Conservation (phyloP, 2,797 vertebrate genomes). For the Remorina albescens region DNA sequence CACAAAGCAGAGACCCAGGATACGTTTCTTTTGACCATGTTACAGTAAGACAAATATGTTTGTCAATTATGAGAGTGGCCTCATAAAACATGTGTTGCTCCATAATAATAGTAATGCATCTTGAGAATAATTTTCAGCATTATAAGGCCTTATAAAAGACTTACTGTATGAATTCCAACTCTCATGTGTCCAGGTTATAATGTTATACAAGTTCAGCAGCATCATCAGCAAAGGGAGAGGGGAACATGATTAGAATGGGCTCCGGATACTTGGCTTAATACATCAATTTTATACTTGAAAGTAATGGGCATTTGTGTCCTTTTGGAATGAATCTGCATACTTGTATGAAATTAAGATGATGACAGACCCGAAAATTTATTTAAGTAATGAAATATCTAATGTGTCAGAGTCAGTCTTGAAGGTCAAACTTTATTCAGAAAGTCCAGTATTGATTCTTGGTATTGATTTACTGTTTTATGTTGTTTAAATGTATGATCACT, state of each 20-base stretch:
- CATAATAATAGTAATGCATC: constrained; percentile 39
- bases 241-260: constrained; percentile 34
- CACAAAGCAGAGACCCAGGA: constrained; percentile 9
- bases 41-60: constrained; percentile 51
- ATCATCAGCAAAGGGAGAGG: constrained; percentile 21
- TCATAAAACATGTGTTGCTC: constrained; percentile 24
- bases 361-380: constrained; percentile 38
- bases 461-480: background rate
- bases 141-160: constrained; percentile 30
- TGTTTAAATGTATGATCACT: background rate
- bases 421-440: background rate
- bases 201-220: constrained; percentile 43
- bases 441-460: constrained; percentile 5
- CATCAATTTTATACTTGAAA: constrained; percentile 57
- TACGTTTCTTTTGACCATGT: constrained; percentile 32
- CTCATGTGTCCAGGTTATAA: constrained; percentile 22
- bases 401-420: constrained; percentile 9
- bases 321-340: constrained; percentile 60
- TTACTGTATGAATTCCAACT: constrained; percentile 11
- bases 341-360: constrained; percentile 55
- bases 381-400: constrained; percentile 24
- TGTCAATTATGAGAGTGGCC: constrained; percentile 11
- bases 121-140: constrained; percentile 30
- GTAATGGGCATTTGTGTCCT: constrained; percentile 51
- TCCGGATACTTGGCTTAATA: constrained; percentile 40